Percentiles rank a stretch among this genome's conserved stretches.
These are phyloP conservation scores for Rapana venosa DNA, from an alignment of 2,888 invertebrate species.

Conservation along the genomic window DNA sequence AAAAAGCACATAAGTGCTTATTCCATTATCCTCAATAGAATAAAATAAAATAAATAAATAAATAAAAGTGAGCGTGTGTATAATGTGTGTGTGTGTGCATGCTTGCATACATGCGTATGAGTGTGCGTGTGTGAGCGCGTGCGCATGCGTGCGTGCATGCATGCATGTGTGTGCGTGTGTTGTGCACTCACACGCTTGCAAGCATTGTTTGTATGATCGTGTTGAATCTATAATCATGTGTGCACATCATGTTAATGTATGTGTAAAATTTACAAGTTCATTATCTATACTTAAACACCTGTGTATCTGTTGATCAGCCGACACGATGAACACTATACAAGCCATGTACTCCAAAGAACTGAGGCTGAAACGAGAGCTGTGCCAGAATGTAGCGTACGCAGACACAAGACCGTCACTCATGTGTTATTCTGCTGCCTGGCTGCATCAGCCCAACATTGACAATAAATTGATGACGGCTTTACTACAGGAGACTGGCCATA, in stretches of 20 bases:
- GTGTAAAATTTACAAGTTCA: no score
- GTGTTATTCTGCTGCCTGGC: constrained; percentile 80
- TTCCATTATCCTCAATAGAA: no score
- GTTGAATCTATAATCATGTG: neutral
- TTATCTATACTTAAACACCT: neutral
- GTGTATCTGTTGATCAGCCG: constrained; percentile 56
- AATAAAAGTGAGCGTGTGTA: no score
- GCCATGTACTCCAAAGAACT: constrained; percentile 79
- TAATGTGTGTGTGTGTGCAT: neutral
- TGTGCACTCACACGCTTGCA: neutral
- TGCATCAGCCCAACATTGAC: constrained; percentile 79
- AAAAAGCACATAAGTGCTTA: no score
- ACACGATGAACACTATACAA: constrained; percentile 56
- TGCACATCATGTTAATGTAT: no score
- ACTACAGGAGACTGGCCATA: constrained; percentile 71
- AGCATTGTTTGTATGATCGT: neutral
- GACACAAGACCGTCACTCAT: constrained; percentile 77
- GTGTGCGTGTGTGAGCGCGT: neutral
- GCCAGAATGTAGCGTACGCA: constrained; percentile 79
- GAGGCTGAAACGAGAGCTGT: constrained; percentile 77
- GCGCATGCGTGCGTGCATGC: neutral
- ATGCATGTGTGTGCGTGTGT: neutral
- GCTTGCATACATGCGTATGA: neutral
- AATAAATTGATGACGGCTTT: constrained; percentile 61
- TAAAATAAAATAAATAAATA: no score